Evolutionary conservation across 2,888 invertebrate species (phyloP), one percentile per base, ranked within the genome.

Genomic region (Phortica magna): DNA sequence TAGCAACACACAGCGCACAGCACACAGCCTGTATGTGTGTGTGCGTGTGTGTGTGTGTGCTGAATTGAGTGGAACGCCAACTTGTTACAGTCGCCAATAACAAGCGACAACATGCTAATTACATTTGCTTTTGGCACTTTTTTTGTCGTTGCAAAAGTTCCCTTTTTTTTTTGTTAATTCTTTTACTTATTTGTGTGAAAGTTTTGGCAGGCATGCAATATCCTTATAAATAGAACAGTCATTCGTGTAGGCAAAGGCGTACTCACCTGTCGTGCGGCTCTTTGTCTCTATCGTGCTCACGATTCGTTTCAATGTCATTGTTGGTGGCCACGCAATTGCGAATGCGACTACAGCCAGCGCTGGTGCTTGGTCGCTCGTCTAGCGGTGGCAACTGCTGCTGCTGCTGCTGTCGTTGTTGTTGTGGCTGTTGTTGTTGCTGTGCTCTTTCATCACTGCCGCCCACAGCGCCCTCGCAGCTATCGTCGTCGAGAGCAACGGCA

Each of bases 221-320:
- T 31, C 22, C 64, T 48, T 48, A 48, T 9, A 48, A 48, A 48
- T 48, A 48, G 48, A 48, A 48, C 7, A 48, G 48, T 7, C 48
- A 43, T 48, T n/a, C 19, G 22, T 19, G 12, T 53, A 55, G 53
- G 53, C 31, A 19, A n/a, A 42, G 7, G 64, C 31, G 12, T 10
- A 87, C 84, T 85, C 77, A 85, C 88, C 85, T 88, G 78, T 86
- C 84, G 77, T 75, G 80, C 22, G 80, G 71, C 0, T 85, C 84
- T 48, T 76, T 78, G 9, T 81, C 84, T 70, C 77, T 31, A 19
- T 80, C 80, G 9, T 17, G 74, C 2, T 82, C 83, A 64, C 42
- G 73, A n/a, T 82, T 78, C 10, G 39, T 64, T 48, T 19, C 68
- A 68, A 68, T 43, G 42, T n/a, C 42, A 19, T n/a, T 59, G 39